phyloP scores from a whole-genome alignment of 64 coral and sea anemone genomes.

The Cladopsammia gracilis region DNA sequence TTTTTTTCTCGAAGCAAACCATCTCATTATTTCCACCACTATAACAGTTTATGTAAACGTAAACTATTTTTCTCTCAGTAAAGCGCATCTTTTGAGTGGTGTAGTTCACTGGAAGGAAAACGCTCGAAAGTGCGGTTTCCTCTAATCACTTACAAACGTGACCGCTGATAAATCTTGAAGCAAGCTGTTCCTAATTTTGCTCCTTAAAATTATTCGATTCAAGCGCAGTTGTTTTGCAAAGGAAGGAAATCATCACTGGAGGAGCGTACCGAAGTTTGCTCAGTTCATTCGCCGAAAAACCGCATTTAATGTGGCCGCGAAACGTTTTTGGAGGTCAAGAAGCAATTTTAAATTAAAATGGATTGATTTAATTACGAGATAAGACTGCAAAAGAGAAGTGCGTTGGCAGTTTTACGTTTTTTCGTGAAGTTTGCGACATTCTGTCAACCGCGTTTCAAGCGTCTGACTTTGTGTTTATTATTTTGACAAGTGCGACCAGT shows the following conservation, averaged over 20 bases:
- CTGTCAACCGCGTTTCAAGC: not conserved
- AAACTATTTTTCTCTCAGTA: too few relatives aligned
- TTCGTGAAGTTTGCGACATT: not conserved
- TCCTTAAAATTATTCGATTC: not conserved
- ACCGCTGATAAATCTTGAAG: not conserved
- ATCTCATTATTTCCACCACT: not conserved
- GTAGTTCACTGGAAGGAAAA: not conserved
- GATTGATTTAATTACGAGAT: not conserved
- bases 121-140: not conserved
- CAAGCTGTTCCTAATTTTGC: not conserved
- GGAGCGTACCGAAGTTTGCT: too few relatives aligned
- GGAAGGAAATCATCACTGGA: not conserved
- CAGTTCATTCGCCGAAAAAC: not conserved
- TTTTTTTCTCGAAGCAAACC: not conserved
- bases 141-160: not conserved
- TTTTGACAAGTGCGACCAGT: too few relatives aligned
- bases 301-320: not conserved
- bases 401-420: not conserved
- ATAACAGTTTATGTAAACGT: too few relatives aligned
- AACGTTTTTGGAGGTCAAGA: not conserved
- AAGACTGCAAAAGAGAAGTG: not conserved
- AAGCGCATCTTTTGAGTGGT: not conserved
- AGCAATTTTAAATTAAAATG: conserved; percentile 3
- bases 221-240: not conserved
- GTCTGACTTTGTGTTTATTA: too few relatives aligned